Percentiles rank a stretch among this genome's conserved stretches.
These are phyloP conservation scores for Drosophila dunni DNA, from an alignment of 1,140 invertebrate species.

Conservation along the genomic window DNA sequence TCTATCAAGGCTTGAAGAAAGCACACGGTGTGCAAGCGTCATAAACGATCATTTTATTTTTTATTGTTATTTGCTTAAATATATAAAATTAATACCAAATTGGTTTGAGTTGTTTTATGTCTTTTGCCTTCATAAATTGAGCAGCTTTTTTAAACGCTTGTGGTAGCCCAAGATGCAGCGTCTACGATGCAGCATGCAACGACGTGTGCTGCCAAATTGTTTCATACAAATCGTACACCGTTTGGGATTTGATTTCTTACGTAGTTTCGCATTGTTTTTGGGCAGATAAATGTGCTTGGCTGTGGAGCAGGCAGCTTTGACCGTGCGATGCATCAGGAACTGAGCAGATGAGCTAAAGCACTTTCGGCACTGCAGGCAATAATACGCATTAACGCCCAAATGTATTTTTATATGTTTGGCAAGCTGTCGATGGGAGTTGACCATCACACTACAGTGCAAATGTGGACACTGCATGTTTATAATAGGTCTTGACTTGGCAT, in stretches of 20 bases:
- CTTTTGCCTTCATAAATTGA: background rate
- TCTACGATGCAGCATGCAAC: conserved; percentile 24
- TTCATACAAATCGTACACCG: conserved; percentile 48
- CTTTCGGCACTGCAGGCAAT: conserved; percentile 42
- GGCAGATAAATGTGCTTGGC: conserved; percentile 23
- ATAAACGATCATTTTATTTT: conserved; percentile 10
- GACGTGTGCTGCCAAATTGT: conserved; percentile 20
- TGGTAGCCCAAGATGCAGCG: conserved; percentile 44
- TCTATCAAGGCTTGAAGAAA: conserved; percentile 87
- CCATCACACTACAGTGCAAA: conserved; percentile 38
- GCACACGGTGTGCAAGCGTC: conserved; percentile 86
- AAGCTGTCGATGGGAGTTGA: conserved; percentile 40
- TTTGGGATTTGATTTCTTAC: background rate
- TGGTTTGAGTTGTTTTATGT: background rate
- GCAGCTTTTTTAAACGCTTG: background rate
- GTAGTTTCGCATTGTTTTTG: background rate
- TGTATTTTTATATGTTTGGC: conserved; percentile 45
- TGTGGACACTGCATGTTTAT: conserved; percentile 59
- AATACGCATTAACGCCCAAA: conserved; percentile 11
- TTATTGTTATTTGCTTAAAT: conserved; percentile 58
- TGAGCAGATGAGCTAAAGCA: conserved; percentile 33
- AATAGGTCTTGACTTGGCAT: background rate
- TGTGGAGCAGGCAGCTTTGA: background rate
- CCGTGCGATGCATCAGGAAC: conserved; percentile 42
- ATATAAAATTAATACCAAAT: conserved; percentile 16